Conservation (phyloP, 2,797 vertebrate genomes). For the Bovichtus variegatus region DNA sequence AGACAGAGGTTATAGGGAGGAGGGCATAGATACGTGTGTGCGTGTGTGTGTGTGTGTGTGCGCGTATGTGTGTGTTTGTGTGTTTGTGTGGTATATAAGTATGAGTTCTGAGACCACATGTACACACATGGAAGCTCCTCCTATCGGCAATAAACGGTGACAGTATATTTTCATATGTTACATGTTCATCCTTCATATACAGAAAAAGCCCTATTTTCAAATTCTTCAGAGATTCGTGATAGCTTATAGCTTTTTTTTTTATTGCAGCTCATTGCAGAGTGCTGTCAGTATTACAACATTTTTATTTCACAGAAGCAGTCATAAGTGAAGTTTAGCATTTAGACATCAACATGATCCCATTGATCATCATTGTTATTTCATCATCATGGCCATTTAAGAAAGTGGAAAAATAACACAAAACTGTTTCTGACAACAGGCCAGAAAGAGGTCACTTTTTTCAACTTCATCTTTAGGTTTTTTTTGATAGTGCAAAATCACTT, state of each 20-base stretch:
- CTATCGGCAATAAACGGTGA: background rate
- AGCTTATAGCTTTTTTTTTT: background rate
- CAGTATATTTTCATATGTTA: background rate
- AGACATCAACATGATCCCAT: no score
- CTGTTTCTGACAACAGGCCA: no score
- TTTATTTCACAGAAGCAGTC: background rate
- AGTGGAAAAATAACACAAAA: no score
- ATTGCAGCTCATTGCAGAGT: no score
- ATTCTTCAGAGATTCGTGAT: background rate
- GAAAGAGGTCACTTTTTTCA: no score
- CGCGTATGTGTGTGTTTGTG: constrained; percentile 9
- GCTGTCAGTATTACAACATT: background rate
- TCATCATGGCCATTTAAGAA: no score
- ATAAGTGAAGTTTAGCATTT: background rate
- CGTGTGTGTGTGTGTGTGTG: constrained; percentile 8
- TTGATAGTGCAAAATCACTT: no score
- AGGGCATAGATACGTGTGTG: constrained; percentile 3
- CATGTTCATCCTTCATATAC: background rate
- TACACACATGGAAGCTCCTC: background rate
- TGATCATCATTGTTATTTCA: no score
- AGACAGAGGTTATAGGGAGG: constrained; percentile 42
- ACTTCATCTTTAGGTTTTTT: no score
- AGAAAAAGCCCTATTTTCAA: background rate
- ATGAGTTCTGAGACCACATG: constrained; percentile 8
- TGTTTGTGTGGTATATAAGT: background rate